Evolutionary conservation across 2,888 invertebrate genomes (phyloP).

Genomic region (Agriopis aurantiaria): DNA sequence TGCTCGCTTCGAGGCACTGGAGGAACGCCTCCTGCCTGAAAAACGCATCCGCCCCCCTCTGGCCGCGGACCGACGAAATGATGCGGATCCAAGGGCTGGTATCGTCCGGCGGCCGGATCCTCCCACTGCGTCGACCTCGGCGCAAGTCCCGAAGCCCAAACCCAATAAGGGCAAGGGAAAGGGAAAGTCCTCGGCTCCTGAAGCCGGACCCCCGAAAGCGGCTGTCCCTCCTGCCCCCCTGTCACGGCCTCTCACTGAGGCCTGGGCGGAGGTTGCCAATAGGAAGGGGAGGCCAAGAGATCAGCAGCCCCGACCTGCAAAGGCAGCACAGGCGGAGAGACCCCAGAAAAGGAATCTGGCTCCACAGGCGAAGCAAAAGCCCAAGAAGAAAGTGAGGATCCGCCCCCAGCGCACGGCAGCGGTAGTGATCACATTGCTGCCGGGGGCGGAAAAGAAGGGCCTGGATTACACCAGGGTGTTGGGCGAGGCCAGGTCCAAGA

Average conservation of each 20-base stretch:
- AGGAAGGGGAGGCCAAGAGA: background rate
- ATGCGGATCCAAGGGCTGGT: no score
- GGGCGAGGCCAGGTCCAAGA: constrained; percentile 19
- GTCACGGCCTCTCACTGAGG: background rate
- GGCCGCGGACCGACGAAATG: background rate
- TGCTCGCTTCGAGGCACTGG: background rate
- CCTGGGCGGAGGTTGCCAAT: background rate
- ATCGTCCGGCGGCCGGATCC: background rate
- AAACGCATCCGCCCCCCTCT: background rate
- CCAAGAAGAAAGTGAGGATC: no score
- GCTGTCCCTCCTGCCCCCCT: background rate
- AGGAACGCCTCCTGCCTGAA: background rate
- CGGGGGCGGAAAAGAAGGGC: no score
- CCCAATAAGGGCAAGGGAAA: background rate
- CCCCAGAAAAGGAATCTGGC: no score
- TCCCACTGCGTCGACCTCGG: background rate
- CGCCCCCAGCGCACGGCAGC: no score
- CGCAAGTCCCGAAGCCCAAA: background rate
- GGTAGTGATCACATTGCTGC: no score
- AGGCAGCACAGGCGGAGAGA: background rate
- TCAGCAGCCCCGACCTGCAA: no score
- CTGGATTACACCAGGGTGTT: background rate
- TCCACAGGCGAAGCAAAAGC: no score
- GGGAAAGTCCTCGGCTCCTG: background rate
- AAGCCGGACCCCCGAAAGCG: background rate